phyloP scores from a whole-genome alignment of 2,797 vertebrate species.

The Xenopus petersii region DNA sequence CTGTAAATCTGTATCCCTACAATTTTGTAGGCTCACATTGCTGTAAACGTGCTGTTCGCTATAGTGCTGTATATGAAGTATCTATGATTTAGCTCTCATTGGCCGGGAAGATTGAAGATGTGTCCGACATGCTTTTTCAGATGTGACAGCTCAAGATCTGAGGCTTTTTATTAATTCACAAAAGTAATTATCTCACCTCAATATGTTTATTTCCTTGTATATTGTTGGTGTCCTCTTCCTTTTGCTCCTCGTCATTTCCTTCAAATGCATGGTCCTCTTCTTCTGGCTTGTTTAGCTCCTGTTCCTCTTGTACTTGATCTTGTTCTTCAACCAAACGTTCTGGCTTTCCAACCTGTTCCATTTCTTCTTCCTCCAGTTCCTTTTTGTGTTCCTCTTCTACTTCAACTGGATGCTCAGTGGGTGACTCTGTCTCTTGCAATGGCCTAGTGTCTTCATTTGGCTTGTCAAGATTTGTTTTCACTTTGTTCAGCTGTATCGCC shows the following conservation, averaged over 20 bases:
- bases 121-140: too few species aligned
- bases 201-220: slow-evolving; percentile 52
- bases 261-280: slow-evolving; percentile 30
- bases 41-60: too few species aligned
- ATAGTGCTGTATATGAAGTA: too few species aligned
- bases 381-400: slow-evolving; percentile 70
- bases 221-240: slow-evolving; percentile 65
- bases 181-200: slow-evolving; percentile 50
- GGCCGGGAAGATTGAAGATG: too few species aligned
- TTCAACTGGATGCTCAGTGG: slow-evolving; percentile 56
- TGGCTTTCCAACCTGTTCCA: slow-evolving; percentile 88
- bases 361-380: slow-evolving; percentile 88
- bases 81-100: too few species aligned
- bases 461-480: slow-evolving; percentile 16
- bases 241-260: slow-evolving; percentile 55
- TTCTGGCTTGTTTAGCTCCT: slow-evolving; percentile 25
- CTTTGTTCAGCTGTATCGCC: slow-evolving; percentile 4
- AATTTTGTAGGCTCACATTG: too few species aligned
- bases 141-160: too few species aligned
- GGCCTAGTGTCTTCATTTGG: slow-evolving; percentile 12
- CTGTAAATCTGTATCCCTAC: too few species aligned
- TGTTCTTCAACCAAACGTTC: slow-evolving; percentile 83
- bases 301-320: slow-evolving; percentile 71
- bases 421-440: slow-evolving; percentile 9
- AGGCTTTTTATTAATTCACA: neutral